Percentiles rank a stretch among this genome's conserved stretches.
phyloP scores from a whole-genome alignment of 2,113 vertebrate genomes.

The Lampris incognitus region DNA sequence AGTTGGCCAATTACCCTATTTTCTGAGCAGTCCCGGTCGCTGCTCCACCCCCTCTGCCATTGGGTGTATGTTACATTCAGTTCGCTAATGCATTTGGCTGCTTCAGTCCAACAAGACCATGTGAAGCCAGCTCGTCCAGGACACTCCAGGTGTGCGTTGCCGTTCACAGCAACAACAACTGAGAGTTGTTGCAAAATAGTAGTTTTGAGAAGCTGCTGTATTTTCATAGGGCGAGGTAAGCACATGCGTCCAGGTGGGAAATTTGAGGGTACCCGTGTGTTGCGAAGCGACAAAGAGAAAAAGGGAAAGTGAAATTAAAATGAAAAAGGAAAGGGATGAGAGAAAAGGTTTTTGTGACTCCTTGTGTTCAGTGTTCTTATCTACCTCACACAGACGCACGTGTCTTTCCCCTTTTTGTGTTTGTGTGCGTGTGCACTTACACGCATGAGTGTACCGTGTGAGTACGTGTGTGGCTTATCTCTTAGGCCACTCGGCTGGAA shows the following conservation, averaged over 20 bases:
- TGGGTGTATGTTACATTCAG: too few relatives aligned
- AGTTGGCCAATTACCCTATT: too few relatives aligned
- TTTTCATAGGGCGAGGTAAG: conserved; percentile 12
- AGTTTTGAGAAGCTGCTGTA: background rate
- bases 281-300: conserved; percentile 36
- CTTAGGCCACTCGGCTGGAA: conserved; percentile 72
- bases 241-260: conserved; percentile 14
- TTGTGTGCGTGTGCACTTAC: conserved; percentile 27
- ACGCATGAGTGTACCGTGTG: background rate
- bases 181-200: conserved; percentile 17
- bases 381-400: conserved; percentile 71
- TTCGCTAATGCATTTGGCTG: too few relatives aligned
- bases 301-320: background rate
- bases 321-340: background rate
- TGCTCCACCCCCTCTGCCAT: too few relatives aligned
- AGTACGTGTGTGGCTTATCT: conserved; percentile 69
- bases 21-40: too few relatives aligned
- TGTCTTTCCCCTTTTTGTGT: conserved; percentile 40
- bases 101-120: too few relatives aligned
- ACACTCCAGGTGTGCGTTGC: too few relatives aligned
- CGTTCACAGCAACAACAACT: background rate
- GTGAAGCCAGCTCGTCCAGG: too few relatives aligned
- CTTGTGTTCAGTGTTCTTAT: conserved; percentile 69
- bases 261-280: background rate
- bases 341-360: conserved; percentile 28